Evolutionary conservation across 2,888 invertebrate genomes (phyloP).

Genomic region (Erebia epiphron): DNA sequence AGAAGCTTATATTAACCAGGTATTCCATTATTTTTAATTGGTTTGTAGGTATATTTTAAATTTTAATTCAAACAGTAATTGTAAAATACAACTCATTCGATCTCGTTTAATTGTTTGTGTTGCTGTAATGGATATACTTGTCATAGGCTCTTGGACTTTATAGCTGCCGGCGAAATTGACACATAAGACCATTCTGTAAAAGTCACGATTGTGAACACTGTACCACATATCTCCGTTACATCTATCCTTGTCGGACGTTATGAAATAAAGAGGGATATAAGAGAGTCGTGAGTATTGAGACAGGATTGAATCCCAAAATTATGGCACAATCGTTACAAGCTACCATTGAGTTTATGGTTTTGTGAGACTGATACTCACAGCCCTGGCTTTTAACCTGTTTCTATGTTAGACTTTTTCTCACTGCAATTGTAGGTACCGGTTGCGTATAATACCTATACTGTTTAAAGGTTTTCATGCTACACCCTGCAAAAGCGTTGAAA

Average conservation of each 20-base stretch:
- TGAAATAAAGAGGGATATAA: constrained; percentile 20
- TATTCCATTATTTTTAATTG: no score
- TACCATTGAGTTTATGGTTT: constrained; percentile 57
- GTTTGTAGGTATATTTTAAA: no score
- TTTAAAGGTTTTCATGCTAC: no score
- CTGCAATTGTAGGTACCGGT: not conserved
- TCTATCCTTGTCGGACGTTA: constrained; percentile 27
- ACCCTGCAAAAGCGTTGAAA: no score
- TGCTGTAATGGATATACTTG: not conserved
- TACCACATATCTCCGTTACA: constrained; percentile 30
- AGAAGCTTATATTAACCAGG: no score
- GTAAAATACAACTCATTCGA: no score
- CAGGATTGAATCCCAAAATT: constrained; percentile 73
- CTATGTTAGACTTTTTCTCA: constrained; percentile 4
- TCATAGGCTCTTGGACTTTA: not conserved
- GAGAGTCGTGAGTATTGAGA: constrained; percentile 41
- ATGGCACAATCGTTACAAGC: constrained; percentile 69
- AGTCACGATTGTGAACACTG: constrained; percentile 48
- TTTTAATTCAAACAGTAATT: no score
- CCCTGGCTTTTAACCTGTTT: constrained; percentile 7
- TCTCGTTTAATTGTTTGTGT: no score
- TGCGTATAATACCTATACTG: not conserved
- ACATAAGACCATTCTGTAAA: constrained; percentile 46
- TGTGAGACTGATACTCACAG: constrained; percentile 19
- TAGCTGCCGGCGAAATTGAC: constrained; percentile 60